Conservation (phyloP, 2,797 vertebrate species). For the Cryptoblepharus egeriae region DNA sequence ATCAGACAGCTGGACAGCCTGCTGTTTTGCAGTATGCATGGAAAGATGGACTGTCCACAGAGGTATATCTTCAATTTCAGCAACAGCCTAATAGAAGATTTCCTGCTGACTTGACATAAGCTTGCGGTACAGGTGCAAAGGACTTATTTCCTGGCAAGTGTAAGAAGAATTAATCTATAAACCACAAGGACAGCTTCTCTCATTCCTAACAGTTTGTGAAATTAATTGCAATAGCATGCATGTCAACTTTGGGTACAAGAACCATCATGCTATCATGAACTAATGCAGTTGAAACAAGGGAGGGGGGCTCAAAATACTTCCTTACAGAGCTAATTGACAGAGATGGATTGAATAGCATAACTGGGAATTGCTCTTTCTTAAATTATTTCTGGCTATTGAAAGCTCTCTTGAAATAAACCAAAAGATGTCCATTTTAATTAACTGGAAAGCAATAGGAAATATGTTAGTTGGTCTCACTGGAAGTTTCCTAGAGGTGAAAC, state of each 20-base stretch:
- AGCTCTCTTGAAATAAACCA: background rate
- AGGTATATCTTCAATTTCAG: conserved; percentile 63
- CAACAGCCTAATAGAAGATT: conserved; percentile 62
- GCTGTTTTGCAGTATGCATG: conserved; percentile 48
- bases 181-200: conserved; percentile 68
- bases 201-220: conserved; percentile 68
- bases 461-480: background rate
- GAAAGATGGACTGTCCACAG: conserved; percentile 49
- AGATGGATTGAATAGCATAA: conserved; percentile 59
- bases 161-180: conserved; percentile 69
- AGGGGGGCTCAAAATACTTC: conserved; percentile 43
- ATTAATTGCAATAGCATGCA: conserved; percentile 71
- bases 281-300: conserved; percentile 52
- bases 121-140: conserved; percentile 69
- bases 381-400: conserved; percentile 46
- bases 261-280: conserved; percentile 39
- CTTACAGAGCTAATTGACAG: conserved; percentile 59
- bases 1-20: conserved; percentile 61
- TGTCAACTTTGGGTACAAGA: conserved; percentile 45
- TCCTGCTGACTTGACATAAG: conserved; percentile 70
- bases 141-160: conserved; percentile 63
- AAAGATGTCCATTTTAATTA: conserved; percentile 29
- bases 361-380: conserved; percentile 45
- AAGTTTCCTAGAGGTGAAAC: conserved; percentile 20
- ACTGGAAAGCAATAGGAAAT: conserved; percentile 10